A percentile compares a stretch with the other conserved stretches of the same genome.
Evolutionary conservation across 35 echinoderm and acorn worm species (phyloP).

Genomic region (Anneissia japonica): DNA sequence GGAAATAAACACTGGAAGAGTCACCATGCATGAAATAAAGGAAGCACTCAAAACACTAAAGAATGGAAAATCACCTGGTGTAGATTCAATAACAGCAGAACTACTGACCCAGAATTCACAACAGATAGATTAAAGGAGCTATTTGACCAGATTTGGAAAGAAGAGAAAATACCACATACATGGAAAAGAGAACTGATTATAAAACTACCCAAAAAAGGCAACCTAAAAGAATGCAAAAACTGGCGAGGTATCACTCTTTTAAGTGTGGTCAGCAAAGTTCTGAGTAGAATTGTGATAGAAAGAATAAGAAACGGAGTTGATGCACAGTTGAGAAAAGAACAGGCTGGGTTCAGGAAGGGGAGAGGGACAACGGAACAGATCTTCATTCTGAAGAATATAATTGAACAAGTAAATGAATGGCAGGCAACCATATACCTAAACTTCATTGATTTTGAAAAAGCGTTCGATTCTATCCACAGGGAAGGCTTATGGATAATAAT

Average conservation of each 20-base stretch:
- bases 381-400: background rate
- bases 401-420: conserved; percentile 5
- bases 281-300: background rate
- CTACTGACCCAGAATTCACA: too few relatives aligned
- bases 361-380: background rate
- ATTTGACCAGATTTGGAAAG: too few relatives aligned
- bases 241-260: background rate
- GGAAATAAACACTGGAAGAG: too few relatives aligned
- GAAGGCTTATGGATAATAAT: conserved; percentile 1
- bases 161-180: background rate
- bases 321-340: background rate
- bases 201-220: conserved; percentile 9
- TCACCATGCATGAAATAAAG: too few relatives aligned
- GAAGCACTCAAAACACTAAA: too few relatives aligned
- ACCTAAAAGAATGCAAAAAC: conserved; percentile 3
- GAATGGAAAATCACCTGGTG: too few relatives aligned
- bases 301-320: conserved; percentile 2
- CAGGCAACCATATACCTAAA: background rate
- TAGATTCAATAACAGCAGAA: too few relatives aligned
- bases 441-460: conserved; percentile 7
- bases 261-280: background rate
- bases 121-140: too few relatives aligned
- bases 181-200: conserved; percentile 12
- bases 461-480: background rate
- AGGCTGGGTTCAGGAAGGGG: conserved; percentile 4